A percentile compares a stretch with the other conserved stretches of the same genome.
Conservation (phyloP, 2,888 invertebrate species). For the Brachylomia viminalis region DNA sequence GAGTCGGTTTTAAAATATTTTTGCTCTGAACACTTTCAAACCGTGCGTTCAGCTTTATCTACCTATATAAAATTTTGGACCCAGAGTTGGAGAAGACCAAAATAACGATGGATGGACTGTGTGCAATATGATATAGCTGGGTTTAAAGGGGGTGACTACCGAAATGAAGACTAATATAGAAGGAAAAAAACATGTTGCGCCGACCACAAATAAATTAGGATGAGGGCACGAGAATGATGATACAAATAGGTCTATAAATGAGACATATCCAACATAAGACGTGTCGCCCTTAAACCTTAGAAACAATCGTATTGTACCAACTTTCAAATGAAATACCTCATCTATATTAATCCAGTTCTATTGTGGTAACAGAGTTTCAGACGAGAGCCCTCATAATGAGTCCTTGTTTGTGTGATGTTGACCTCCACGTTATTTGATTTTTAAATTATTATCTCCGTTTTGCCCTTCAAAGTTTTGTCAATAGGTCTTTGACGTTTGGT, state of each 20-base stretch:
- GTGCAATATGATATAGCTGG: not conserved
- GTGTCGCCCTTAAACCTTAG: conserved; percentile 1
- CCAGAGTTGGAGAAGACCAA: not conserved
- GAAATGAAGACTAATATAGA: not conserved
- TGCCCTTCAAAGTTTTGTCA: conserved; percentile 10
- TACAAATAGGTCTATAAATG: not conserved
- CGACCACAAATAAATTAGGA: no score
- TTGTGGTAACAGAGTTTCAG: conserved; percentile 50
- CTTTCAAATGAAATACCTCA: conserved; percentile 41
- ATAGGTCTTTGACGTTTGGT: not conserved
- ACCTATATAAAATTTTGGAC: not conserved
- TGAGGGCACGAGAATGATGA: not conserved
- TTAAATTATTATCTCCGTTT: conserved; percentile 33
- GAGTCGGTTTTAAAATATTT: conserved; percentile 9
- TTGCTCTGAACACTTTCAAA: not conserved
- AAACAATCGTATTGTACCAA: conserved; percentile 20
- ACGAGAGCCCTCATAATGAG: conserved; percentile 28
- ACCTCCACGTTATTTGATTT: conserved; percentile 41
- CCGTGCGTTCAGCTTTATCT: not conserved
- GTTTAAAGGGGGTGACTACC: not conserved
- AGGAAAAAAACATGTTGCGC: not conserved
- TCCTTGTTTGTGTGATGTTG: conserved; percentile 25
- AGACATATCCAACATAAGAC: conserved; percentile 3
- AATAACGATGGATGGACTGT: no score
- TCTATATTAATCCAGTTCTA: conserved; percentile 37